A percentile compares a stretch with the other conserved stretches of the same genome.
Evolutionary conservation across 2,888 invertebrate genomes (phyloP).

Genomic region (Allygus modestus): DNA sequence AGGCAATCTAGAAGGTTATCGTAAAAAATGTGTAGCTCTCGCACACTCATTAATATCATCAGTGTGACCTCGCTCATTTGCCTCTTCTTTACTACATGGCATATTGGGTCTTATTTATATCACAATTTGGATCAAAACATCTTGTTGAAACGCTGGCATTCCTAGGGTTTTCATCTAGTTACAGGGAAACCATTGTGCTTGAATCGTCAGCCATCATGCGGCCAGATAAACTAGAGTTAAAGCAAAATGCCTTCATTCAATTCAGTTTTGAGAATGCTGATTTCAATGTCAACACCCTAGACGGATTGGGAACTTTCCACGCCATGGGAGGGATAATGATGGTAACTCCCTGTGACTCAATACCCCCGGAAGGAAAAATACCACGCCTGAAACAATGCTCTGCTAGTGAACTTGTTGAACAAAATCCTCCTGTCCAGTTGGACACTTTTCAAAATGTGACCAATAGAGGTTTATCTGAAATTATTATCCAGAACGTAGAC

Average conservation of each 20-base stretch:
- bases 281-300: slow-evolving; percentile 67
- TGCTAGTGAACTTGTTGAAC: not conserved
- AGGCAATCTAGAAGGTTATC: too few relatives aligned
- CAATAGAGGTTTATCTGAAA: not conserved
- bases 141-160: too few relatives aligned
- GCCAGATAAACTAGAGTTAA: too few relatives aligned
- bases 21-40: too few relatives aligned
- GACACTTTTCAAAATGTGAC: slow-evolving; percentile 10
- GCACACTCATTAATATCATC: too few relatives aligned
- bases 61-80: too few relatives aligned
- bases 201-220: too few relatives aligned
- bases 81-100: slow-evolving; percentile 49
- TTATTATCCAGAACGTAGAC: slow-evolving; percentile 12
- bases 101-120: slow-evolving; percentile 63
- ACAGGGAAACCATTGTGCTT: too few relatives aligned
- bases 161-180: too few relatives aligned
- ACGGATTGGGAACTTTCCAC: slow-evolving; percentile 68
- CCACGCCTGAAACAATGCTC: not conserved
- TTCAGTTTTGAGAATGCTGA: slow-evolving; percentile 68
- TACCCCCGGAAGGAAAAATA: slow-evolving; percentile 11
- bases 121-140: slow-evolving; percentile 66
- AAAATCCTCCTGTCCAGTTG: slow-evolving; percentile 18
- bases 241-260: slow-evolving; percentile 64
- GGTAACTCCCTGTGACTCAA: slow-evolving; percentile 44
- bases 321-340: slow-evolving; percentile 68